Percentiles rank a stretch among this genome's conserved stretches.
Evolutionary conservation across 2,888 invertebrate genomes (phyloP).

Genomic region (Notocelia uddmanniana): DNA sequence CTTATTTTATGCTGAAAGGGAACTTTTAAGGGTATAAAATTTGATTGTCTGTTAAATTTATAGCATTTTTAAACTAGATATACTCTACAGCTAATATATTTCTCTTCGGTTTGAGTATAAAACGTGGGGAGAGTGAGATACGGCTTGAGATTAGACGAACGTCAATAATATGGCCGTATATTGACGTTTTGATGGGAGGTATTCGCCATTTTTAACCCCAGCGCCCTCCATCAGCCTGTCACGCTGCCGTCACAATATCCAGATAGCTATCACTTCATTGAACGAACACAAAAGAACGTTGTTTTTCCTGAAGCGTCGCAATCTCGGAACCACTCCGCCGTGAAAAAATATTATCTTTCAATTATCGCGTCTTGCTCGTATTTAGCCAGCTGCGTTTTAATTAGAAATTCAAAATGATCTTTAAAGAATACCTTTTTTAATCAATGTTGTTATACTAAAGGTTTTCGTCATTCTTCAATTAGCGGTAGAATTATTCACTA

Average conservation of each 20-base stretch:
- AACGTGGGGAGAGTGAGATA: neutral
- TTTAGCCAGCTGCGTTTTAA: constrained; percentile 66
- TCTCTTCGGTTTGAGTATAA: neutral
- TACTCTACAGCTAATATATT: too few species aligned
- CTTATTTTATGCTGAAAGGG: constrained; percentile 32
- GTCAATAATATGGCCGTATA: constrained; percentile 1
- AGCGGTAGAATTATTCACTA: constrained; percentile 25
- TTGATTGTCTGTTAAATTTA: constrained; percentile 13
- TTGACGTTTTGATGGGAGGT: constrained; percentile 21
- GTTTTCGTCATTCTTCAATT: constrained; percentile 38
- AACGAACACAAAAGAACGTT: constrained; percentile 32
- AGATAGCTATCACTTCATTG: constrained; percentile 41
- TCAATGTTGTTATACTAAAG: constrained; percentile 37
- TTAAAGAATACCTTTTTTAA: constrained; percentile 34
- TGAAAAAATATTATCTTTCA: constrained; percentile 77
- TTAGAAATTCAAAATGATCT: constrained; percentile 42
- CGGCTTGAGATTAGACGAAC: constrained; percentile 3
- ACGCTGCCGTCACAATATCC: constrained; percentile 19
- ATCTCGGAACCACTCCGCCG: constrained; percentile 59
- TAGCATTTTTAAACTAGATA: neutral
- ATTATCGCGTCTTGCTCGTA: constrained; percentile 68
- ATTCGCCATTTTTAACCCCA: constrained; percentile 27
- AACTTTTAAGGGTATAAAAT: constrained; percentile 18
- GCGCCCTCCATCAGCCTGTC: constrained; percentile 21
- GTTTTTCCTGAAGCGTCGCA: constrained; percentile 52